Evolutionary conservation across 2,888 invertebrate species (phyloP).

Genomic region (Odontomyia ornata): DNA sequence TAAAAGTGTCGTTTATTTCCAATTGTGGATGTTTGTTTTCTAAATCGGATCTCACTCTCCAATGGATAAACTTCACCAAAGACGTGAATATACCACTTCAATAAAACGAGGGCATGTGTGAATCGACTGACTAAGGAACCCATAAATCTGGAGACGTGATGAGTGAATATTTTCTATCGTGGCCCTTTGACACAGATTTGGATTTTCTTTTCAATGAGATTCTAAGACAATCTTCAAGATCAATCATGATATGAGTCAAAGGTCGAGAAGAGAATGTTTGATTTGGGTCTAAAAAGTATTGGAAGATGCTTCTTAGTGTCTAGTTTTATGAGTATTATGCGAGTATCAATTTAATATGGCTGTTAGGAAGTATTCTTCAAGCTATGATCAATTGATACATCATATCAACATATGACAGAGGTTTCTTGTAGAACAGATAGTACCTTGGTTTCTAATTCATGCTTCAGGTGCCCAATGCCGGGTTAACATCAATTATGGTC

Average conservation of each 20-base stretch:
- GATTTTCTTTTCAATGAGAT: background rate
- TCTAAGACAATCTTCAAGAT: background rate
- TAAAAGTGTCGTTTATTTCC: background rate
- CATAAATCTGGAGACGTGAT: background rate
- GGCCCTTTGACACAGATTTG: background rate
- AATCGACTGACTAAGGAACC: background rate
- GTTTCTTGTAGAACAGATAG: too few relatives aligned
- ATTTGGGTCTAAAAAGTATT: background rate
- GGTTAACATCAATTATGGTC: background rate
- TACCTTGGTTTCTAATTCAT: too few relatives aligned
- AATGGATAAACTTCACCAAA: background rate
- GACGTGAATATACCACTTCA: background rate
- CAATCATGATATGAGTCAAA: background rate
- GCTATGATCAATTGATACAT: too few relatives aligned
- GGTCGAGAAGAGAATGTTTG: background rate
- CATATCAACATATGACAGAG: too few relatives aligned
- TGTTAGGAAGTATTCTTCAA: too few relatives aligned
- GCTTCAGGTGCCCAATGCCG: too few relatives aligned
- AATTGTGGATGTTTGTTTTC: background rate
- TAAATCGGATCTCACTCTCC: background rate
- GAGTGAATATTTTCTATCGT: background rate
- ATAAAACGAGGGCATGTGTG: background rate
- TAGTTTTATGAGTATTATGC: too few relatives aligned
- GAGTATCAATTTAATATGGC: too few relatives aligned
- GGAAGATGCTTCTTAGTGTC: too few relatives aligned